Percentiles rank a stretch among this genome's conserved stretches.
These are phyloP conservation scores for Delphinus delphis DNA, from an alignment of 2,113 vertebrate genomes.

Conservation along the genomic window DNA sequence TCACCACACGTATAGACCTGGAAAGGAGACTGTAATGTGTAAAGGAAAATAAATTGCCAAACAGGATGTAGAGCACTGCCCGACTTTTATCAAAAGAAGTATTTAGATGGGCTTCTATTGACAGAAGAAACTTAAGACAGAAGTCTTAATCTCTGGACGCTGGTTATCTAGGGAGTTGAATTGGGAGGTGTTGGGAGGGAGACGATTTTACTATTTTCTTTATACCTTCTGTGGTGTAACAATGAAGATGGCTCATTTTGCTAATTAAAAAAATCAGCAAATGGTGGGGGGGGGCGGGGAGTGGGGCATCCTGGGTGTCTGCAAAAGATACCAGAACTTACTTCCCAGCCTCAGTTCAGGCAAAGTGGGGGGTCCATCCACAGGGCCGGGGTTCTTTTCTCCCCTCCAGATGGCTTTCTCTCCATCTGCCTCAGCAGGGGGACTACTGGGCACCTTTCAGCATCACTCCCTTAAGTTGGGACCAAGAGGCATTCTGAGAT, in stretches of 20 bases:
- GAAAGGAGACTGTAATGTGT: not conserved
- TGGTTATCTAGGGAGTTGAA: not conserved
- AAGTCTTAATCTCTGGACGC: not conserved
- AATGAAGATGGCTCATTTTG: not conserved
- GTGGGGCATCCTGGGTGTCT: not conserved
- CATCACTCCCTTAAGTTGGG: not conserved
- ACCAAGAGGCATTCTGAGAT: not conserved
- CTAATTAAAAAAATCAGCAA: not conserved
- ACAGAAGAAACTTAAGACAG: not conserved
- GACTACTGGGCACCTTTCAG: fast-evolving
- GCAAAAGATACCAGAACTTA: not conserved
- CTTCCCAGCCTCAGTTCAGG: not conserved
- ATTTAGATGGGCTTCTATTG: not conserved
- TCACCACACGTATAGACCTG: not conserved
- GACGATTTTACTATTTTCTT: not conserved
- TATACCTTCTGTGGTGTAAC: not conserved
- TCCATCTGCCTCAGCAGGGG: not conserved
- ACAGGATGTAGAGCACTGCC: too few species aligned
- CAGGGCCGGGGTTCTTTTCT: not conserved
- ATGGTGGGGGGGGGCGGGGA: not conserved
- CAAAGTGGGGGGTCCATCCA: not conserved
- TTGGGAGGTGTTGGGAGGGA: not conserved
- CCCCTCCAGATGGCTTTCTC: too few species aligned
- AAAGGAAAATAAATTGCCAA: not conserved
- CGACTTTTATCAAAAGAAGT: not conserved